phyloP scores from a whole-genome alignment of 2,797 vertebrate genomes.

The Eurystomus glaucurus region DNA sequence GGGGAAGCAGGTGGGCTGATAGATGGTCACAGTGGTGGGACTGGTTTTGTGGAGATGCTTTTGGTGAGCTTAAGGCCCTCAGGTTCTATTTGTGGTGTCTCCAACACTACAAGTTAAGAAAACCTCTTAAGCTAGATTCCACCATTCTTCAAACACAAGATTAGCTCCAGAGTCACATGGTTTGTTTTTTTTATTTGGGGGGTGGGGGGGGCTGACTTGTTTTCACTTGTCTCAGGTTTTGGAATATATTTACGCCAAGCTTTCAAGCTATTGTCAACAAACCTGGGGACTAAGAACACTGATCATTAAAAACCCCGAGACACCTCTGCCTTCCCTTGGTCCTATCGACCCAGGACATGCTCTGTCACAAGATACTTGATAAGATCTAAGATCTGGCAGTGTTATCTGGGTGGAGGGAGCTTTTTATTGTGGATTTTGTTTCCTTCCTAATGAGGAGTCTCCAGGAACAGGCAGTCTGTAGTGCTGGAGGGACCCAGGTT shows the following conservation, averaged over 20 bases:
- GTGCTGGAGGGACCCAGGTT: not conserved
- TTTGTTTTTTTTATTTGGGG: not conserved
- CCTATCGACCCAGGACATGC: accelerated
- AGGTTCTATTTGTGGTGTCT: not conserved
- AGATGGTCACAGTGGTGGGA: too few species aligned
- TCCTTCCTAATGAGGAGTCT: not conserved
- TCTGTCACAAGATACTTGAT: not conserved
- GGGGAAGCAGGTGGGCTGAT: not conserved
- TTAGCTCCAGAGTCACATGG: not conserved
- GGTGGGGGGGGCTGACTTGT: not conserved
- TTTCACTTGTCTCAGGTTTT: not conserved
- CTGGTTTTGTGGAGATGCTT: not conserved
- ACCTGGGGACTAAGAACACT: not conserved
- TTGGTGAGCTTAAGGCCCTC: not conserved
- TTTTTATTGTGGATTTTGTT: not conserved
- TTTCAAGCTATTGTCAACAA: not conserved
- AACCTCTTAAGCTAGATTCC: not conserved
- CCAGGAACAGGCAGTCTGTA: not conserved
- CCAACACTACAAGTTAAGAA: not conserved
- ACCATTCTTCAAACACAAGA: not conserved
- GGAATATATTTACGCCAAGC: not conserved
- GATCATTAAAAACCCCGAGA: not conserved
- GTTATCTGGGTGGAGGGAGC: not conserved
- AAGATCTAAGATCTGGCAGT: not conserved
- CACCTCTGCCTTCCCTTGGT: not conserved